phyloP scores from a whole-genome alignment of 53 echinoderm and acorn worm genomes.

The Henricia sp. region DNA sequence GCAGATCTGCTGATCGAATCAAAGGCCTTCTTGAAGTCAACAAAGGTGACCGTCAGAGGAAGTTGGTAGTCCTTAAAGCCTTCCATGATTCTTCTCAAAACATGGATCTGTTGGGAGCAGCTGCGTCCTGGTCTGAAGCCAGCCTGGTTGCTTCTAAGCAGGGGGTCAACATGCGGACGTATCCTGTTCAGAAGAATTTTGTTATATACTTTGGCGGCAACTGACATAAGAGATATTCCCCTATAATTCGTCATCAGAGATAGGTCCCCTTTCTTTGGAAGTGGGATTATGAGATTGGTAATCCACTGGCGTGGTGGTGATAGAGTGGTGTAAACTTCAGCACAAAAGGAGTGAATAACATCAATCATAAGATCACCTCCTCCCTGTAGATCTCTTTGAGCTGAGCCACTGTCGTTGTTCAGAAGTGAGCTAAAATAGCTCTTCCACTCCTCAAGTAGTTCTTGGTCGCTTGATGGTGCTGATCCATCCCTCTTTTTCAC shows the following conservation, averaged over 20 bases:
- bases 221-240: constrained; percentile 27
- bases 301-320: constrained; percentile 43
- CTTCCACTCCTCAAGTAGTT: constrained; percentile 41
- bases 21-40: constrained; percentile 44
- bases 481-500: constrained; percentile 30
- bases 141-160: constrained; percentile 42
- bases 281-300: constrained; percentile 34
- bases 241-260: constrained; percentile 26
- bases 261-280: constrained; percentile 42
- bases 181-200: constrained; percentile 1
- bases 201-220: constrained; percentile 36
- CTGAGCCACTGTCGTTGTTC: constrained; percentile 34
- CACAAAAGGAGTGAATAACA: background rate
- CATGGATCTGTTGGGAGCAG: constrained; percentile 50
- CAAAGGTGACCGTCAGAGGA: constrained; percentile 22
- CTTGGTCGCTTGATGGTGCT: constrained; percentile 37
- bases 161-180: background rate
- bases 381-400: constrained; percentile 17
- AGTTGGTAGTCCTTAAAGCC: constrained; percentile 43
- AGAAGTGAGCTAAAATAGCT: constrained; percentile 39
- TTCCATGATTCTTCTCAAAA: constrained; percentile 40
- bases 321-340: constrained; percentile 27
- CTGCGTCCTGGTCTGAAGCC: constrained; percentile 12
- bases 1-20: constrained; percentile 32
- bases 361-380: constrained; percentile 6